These are phyloP conservation scores for Tipula lateralis DNA, from an alignment of 2,888 invertebrate genomes.

Conservation along the genomic window DNA sequence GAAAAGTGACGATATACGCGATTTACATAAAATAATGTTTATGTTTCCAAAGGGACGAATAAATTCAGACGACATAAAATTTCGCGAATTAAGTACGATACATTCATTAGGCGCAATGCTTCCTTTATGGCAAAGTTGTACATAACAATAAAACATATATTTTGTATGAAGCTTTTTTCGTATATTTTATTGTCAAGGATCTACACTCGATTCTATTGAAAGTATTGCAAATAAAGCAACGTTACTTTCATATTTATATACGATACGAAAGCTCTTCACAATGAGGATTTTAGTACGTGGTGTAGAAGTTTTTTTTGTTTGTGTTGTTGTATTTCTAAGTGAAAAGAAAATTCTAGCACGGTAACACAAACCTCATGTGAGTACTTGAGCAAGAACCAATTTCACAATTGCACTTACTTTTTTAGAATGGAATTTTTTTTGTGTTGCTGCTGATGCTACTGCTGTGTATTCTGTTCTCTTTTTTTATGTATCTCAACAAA, in stretches of 20 bases:
- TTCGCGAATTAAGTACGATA: not conserved
- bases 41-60: not conserved
- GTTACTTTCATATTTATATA: not conserved
- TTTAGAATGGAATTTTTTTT: not conserved
- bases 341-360: not conserved
- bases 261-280: not conserved
- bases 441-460: not conserved
- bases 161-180: not conserved
- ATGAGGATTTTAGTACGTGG: not conserved
- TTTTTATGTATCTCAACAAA: not conserved
- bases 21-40: not conserved
- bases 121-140: not conserved
- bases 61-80: not conserved
- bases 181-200: not conserved
- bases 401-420: constrained; percentile 19
- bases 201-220: not conserved
- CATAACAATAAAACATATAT: not conserved
- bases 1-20: not conserved
- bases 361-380: constrained; percentile 13
- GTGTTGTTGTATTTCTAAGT: not conserved
- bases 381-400: not conserved
- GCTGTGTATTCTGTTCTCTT: not conserved
- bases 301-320: not conserved
- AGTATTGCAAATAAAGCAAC: not conserved
- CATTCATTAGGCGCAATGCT: not conserved